Conservation (phyloP, 2,888 invertebrate genomes). For the Troides aeacus region DNA sequence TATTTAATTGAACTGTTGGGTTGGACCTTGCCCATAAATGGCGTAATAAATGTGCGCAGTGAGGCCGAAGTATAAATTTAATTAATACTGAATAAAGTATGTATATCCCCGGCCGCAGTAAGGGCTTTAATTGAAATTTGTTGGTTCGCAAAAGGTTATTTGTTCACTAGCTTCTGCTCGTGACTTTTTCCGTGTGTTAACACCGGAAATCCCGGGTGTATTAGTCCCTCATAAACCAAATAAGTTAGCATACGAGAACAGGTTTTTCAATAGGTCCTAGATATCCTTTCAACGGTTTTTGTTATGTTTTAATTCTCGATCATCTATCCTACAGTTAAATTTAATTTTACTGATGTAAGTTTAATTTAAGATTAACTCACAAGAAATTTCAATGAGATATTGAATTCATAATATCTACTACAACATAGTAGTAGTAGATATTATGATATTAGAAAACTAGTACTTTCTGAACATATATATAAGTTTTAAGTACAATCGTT, state of each 20-base stretch:
- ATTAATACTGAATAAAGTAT: slow-evolving; percentile 52
- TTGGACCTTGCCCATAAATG: slow-evolving; percentile 22
- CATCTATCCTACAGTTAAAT: too few relatives aligned
- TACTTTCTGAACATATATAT: too few relatives aligned
- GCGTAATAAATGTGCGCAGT: slow-evolving; percentile 25
- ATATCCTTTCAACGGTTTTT: too few relatives aligned
- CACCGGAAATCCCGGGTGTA: neutral
- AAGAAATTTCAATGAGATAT: too few relatives aligned
- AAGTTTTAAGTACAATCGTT: neutral
- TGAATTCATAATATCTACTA: too few relatives aligned
- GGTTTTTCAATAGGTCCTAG: neutral
- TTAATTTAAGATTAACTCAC: too few relatives aligned
- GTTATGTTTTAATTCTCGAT: too few relatives aligned
- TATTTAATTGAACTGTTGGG: slow-evolving; percentile 28
- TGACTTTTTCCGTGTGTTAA: slow-evolving; percentile 1
- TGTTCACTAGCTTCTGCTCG: slow-evolving; percentile 33
- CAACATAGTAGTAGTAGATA: too few relatives aligned
- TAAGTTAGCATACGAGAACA: neutral
- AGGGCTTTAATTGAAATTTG: slow-evolving; percentile 59
- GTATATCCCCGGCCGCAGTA: slow-evolving; percentile 54
- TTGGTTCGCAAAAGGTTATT: slow-evolving; percentile 41
- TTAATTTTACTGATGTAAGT: too few relatives aligned
- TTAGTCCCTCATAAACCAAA: neutral
- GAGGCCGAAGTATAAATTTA: slow-evolving; percentile 33
- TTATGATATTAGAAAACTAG: too few relatives aligned